Base-by-base conservation (phyloP, 2,113 vertebrate species). In the Chaenocephalus aceratus region DNA sequence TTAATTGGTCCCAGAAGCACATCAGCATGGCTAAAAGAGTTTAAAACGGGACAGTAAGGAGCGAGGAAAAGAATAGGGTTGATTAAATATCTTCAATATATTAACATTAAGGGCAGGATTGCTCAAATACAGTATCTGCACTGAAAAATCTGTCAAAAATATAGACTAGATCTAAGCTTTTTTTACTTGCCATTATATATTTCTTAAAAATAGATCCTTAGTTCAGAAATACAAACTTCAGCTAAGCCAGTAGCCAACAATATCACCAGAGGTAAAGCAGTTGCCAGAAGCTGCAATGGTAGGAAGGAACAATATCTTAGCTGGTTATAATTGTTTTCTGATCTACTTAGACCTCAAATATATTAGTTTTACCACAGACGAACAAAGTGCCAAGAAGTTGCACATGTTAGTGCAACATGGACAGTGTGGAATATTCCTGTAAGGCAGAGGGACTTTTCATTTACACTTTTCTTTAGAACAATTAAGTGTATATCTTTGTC, bases 1-100 rank as follows among this genome's bases (percentile, higher is more conserved):
- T 59, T 72, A 60, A 64, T 83, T 84, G 62, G 80, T 90, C 68
- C 69, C 62, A 83, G 62, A 90, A 82, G 83, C 81, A 90, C 83
- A 77, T 58, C 52, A 57, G 61, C 13, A 1, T 56, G 3, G 30
- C 14, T 73, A 80, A 85, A 85, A 75, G 9, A 67, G 7, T 41
- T 60, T 65, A 62, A 84, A 85, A 79, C 3, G 13, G 44, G 36
- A 85, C 59, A 75, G 2, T 18, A 48, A 68, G 34, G 36, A 41
- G 14, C 30, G 10, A 58, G 65, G 18, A 66, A 65, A 69, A 58
- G 15, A 66, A 65, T 66, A 58, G 9, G 16, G 54, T 62, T 15
- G 0, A 3, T 64, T 79, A 54, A 66, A 76, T 52, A 68, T 13
- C 13, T 64, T 58, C 18, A 77, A 14, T 46, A 34, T 45, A 16